Base-by-base conservation (phyloP, 2,888 invertebrate species). In the Pyrgus malvae region DNA sequence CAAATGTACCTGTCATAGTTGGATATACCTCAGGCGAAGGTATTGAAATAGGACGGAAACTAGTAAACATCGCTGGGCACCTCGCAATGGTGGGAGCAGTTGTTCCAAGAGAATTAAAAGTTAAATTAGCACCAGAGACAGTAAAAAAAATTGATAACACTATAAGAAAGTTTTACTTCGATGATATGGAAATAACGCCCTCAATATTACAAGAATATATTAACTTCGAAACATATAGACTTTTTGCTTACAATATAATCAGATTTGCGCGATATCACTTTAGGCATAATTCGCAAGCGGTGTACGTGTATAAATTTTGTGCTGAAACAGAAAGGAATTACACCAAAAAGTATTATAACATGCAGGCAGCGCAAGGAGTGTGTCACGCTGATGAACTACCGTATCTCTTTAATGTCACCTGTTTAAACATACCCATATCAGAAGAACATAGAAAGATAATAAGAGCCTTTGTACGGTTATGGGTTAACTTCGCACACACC, bases 1-100 rank as follows among this genome's bases (percentile, higher is more conserved):
- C 78, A 6, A 75, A 82, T 54, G 78, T 90, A 1, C 87, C 90
- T 11, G 53, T 88, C 42, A 82, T 91, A 56, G 59, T 87, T 33
- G 90, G 90, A 23, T 87, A 80, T 59, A 86, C 81, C 6, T 86
- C 87, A 1, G 83, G 79, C 0, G 90, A 91, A 60, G 90, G 90
- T 7, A 84, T 90, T 41, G 86, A 90, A 75, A 72, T 86, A 60
- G 78, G 78, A 23, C 74, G 80, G 65, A 76, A 78, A 57, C 67
- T 84, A 16, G 59, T 74, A 11, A 19, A 66, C 19, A 69, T 75
- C 27, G 37, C 72, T 8, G 61, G 65, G 8, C 72, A 73, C 57
- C 61, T 85, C 27, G 62, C 70, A 2, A 69, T 42, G 37, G 58
- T 64, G 2, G 87, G 86, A 1, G 70, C 75, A 19, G 73, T 86